Base-by-base conservation (phyloP, 2,113 vertebrate species). In the Quiscalus mexicanus region DNA sequence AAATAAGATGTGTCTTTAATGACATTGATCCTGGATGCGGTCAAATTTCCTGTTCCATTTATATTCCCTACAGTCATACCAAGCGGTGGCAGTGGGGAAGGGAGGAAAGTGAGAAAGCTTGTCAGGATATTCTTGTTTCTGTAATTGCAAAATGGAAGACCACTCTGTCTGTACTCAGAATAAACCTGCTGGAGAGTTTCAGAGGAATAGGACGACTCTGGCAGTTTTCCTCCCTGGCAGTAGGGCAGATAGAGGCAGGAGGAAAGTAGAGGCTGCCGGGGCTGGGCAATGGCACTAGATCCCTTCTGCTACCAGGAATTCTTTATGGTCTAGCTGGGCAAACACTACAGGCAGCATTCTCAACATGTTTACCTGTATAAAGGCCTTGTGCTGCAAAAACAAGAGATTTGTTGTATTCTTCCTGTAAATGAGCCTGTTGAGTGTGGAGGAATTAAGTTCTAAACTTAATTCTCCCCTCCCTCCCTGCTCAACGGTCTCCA, bases 281-380 rank as follows among this genome's bases (percentile, higher is more conserved):
- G 41, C 82, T 64, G 42, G 87, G 65, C 79, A 93, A 59, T 78
- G 80, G 68, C 89, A 83, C 39, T 55, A 77, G 44, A 70, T 91
- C 33, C 60, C 87, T 70, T 88, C 41, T 47, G 45, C 53, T 96
- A 88, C 94, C 79, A 97, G 80, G 84, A 89, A 96, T 98, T 96
- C 93, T 97, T 97, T 97, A 96, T 97, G 95, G 94, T 96, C 90
- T 95, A 96, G 90, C 92, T 95, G 96, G 84, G 94, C 96, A 98
- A 98, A 98, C 95, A 97, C 92, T 97, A 97, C 94, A 93, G 94
- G 96, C 93, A 97, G 96, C 97, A 97, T 98, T 98, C 97, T 98
- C 97, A 93, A 96, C 96, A 47, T 98, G 97, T 97, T 98, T 98
- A 97, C 95, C 96, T 96, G 93, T 91, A 95, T 89, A 96, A 63